These are phyloP conservation scores for Hyalella azteca DNA, from an alignment of 2,888 invertebrate species.

Conservation along the genomic window DNA sequence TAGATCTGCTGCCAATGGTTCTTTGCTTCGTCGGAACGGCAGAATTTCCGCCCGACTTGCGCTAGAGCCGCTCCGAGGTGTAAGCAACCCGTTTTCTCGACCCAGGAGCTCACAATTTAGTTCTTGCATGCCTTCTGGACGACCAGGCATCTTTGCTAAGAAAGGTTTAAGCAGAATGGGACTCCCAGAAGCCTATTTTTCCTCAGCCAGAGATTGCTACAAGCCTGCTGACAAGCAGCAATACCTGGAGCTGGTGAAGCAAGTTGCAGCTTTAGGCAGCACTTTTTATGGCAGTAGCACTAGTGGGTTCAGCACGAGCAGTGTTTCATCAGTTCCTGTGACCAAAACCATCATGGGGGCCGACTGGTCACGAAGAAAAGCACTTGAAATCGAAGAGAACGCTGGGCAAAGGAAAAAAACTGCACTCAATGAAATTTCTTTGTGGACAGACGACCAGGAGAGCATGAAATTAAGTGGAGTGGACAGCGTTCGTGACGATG, in stretches of 20 bases:
- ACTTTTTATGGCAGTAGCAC: background rate
- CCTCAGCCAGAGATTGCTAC: background rate
- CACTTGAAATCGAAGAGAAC: background rate
- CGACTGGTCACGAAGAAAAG: background rate
- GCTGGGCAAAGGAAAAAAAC: background rate
- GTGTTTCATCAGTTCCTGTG: background rate
- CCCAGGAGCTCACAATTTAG: background rate
- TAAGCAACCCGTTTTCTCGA: background rate
- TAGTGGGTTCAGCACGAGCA: background rate
- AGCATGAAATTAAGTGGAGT: too few relatives aligned
- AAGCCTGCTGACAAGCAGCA: slow-evolving; percentile 20
- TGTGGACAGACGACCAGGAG: background rate
- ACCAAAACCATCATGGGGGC: background rate
- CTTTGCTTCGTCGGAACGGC: background rate
- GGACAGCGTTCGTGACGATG: too few relatives aligned
- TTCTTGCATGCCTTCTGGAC: background rate
- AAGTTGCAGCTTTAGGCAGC: background rate
- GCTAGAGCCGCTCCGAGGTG: background rate
- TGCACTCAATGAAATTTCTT: background rate
- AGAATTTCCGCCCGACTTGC: background rate
- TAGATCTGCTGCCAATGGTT: background rate
- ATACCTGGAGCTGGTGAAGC: background rate
- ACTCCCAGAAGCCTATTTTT: background rate
- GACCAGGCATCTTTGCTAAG: background rate
- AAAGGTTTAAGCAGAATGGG: slow-evolving; percentile 13